phyloP scores from a whole-genome alignment of 2,113 vertebrate genomes.

The Leptobrachium leishanense region DNA sequence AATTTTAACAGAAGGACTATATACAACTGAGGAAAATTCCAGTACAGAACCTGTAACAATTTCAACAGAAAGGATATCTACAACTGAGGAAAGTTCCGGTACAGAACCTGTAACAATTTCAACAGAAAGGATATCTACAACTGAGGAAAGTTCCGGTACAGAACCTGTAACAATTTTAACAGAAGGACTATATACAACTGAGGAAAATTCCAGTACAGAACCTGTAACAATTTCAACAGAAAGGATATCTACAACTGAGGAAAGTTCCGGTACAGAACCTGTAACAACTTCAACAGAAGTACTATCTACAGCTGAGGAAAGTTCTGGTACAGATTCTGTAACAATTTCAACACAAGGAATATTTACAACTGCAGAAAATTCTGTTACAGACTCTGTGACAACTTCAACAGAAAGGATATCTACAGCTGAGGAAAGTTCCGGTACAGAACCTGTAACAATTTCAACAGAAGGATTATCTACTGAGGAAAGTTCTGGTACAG shows the following conservation, averaged over 20 bases:
- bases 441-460: no score
- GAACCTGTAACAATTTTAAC: background rate
- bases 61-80: background rate
- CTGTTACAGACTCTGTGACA: no score
- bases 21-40: background rate
- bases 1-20: background rate
- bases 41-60: background rate
- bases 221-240: background rate
- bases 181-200: background rate
- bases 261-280: background rate
- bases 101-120: background rate
- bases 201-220: background rate
- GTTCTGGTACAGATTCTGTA: no score
- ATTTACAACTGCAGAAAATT: no score
- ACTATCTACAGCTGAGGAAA: background rate
- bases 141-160: background rate
- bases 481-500: background rate
- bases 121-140: background rate
- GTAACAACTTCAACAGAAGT: background rate
- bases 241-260: background rate
- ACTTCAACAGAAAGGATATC: background rate
- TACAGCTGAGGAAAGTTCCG: background rate
- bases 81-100: background rate
- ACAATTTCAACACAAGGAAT: no score
- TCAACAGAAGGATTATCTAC: background rate